phyloP scores from a whole-genome alignment of 2,113 vertebrate species.

The Tupaia chinensis region DNA sequence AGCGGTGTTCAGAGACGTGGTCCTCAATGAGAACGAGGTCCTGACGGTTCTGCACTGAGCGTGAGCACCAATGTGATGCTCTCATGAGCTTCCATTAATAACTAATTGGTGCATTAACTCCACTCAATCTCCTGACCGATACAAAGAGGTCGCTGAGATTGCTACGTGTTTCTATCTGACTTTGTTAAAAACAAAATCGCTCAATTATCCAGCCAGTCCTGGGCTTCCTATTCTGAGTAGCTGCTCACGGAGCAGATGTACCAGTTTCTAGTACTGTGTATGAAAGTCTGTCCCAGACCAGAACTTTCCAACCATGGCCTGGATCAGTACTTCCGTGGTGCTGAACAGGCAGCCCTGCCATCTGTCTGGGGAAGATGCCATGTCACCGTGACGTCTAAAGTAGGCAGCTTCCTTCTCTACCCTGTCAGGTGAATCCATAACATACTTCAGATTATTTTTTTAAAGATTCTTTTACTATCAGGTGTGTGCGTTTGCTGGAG shows the following conservation, averaged over 20 bases:
- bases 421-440: not conserved
- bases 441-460: not conserved
- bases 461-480: no score
- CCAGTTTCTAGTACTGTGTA: not conserved
- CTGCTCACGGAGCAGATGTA: rapidly evolving
- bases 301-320: not conserved
- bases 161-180: not conserved
- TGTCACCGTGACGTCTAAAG: rapidly evolving
- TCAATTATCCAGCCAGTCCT: not conserved
- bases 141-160: not conserved
- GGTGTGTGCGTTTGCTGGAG: no score
- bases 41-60: not conserved
- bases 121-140: not conserved
- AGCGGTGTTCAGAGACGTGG: not conserved
- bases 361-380: not conserved
- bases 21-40: not conserved
- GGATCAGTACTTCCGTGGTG: not conserved
- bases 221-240: not conserved
- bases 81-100: constrained; percentile 12
- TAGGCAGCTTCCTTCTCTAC: not conserved
- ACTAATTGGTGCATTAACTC: not conserved
- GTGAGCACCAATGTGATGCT: not conserved
- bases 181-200: not conserved
- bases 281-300: not conserved
- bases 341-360: not conserved